Evolutionary conservation across 2,888 invertebrate genomes (phyloP), one percentile per base, ranked within the genome.

Genomic region (Acronicta aceris): DNA sequence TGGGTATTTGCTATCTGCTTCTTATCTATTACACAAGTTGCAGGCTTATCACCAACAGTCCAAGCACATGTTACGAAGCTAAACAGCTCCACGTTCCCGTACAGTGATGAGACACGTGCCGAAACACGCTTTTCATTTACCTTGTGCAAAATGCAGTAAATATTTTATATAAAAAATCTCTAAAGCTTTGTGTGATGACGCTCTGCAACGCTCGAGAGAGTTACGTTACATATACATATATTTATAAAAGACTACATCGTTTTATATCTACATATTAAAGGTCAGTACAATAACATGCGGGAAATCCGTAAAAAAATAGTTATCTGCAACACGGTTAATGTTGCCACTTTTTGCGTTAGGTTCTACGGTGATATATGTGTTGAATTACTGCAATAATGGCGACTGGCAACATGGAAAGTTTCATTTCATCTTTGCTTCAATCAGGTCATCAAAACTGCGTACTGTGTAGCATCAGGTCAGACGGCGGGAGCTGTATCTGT

Each of bases 401-500:
- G 41, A 60, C 30, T 42, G 7, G 15, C 27, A 47, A 45, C 8
- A 41, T 17, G 25, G 33, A 10, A 17, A 27, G 17, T 38, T 21
- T 2, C 43, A 53, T 73, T 46, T 52, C 70, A 50, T 43, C 33
- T 50, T 42, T 12, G 36, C 15, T 21, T 52, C 50, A 74, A 46
- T 74, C 71, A 54, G 75, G 75, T 71, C 71, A 70, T 21, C 43
- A 41, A 56, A 51, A 47, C 65, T 64, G 70, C 49, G 17, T 43
- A 41, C 45, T 65, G 16, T 25, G 27, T 13, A 78, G 81, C 80
- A 81, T 80, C 79, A 79, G 61, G 47, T 55, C 59, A 54, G 68
- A 62, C 79, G 75, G 76, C 78, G 71, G 71, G 73, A 71, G 77
- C 71, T 36, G 55, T 74, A 79, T 82, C 79, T 82, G 80, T 87